Evolutionary conservation across 2,113 vertebrate genomes (phyloP), one percentile per base, ranked within the genome.

Genomic region (Etheostoma cragini): DNA sequence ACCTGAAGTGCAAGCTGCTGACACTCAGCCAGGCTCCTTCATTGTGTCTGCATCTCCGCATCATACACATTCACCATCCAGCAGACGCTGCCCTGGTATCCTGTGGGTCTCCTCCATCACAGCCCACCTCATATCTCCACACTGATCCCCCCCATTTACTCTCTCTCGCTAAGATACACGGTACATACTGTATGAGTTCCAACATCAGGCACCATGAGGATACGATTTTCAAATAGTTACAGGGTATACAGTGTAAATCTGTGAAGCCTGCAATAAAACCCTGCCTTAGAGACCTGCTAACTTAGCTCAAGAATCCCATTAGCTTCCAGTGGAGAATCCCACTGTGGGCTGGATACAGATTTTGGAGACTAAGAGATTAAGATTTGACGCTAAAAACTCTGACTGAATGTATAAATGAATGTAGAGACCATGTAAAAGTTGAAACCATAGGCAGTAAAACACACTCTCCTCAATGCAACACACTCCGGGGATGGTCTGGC

Each of bases 61-160:
- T 76, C 69, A 85, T 42, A 86, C 77, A 77, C 68, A 90, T 88
- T 84, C 50, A 89, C 85, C 90, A 82, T 88, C 69, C 82, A 75
- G 66, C 50, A 87, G 74, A 66, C 2, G 60, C 56, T 80, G 70
- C 88, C 81, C 77, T 92, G 90, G 87, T 86, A 93, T 93, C 91
- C 93, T 86, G 65, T 73, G 78, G 90, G 89, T 93, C 87, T 93
- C 87, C 72, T 86, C 88, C 67, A 72, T 63, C 76, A 49, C 76
- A 65, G 56, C 85, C 72, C 52, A 72, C 69, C 57, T 69, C 17
- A 47, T 3, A 26, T 52, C 52, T 64, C 50, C 26, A 68, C 12
- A 56, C 62, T 66, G 35, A 63, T 69, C 67, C 33, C 38, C 38
- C n/a, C 3, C 15, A 67, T 50, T 14, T 8, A 68, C 52, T 13